Conservation (phyloP, 2,797 vertebrate species). For the Champsocephalus esox region DNA sequence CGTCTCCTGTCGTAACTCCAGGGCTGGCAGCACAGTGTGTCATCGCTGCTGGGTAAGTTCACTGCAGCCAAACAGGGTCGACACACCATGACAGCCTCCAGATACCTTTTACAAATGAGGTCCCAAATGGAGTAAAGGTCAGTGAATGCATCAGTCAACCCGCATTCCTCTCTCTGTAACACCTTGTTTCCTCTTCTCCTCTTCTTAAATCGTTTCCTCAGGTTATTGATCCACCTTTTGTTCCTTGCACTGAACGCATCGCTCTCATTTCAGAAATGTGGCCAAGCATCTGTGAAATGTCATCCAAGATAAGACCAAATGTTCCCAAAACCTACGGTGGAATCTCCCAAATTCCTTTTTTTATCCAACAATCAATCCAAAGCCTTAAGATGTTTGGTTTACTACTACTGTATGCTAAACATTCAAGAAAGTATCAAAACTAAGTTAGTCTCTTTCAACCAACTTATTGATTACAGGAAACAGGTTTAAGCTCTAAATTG, state of each 20-base stretch:
- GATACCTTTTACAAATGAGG: slow-evolving; percentile 48
- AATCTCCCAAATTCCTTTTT: not conserved
- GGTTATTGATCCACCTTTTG: slow-evolving; percentile 25
- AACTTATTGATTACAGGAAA: no score
- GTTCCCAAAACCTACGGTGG: not conserved
- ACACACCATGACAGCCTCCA: slow-evolving; percentile 39
- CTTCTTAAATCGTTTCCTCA: not conserved
- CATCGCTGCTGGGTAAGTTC: not conserved
- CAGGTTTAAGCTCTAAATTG: no score
- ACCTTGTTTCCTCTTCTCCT: not conserved
- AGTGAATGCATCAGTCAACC: slow-evolving; percentile 23
- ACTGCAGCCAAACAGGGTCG: not conserved
- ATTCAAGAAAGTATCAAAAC: no score
- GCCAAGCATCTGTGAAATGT: slow-evolving; percentile 2
- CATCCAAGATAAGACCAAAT: slow-evolving; percentile 27
- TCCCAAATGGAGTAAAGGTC: slow-evolving; percentile 44
- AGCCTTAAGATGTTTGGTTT: not conserved
- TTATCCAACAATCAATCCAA: not conserved
- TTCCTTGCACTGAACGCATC: not conserved
- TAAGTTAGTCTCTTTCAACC: no score
- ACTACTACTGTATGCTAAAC: no score
- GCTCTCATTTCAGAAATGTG: slow-evolving; percentile 3
- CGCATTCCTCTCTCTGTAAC: not conserved
- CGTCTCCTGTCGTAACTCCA: slow-evolving; percentile 7
- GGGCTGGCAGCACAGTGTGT: not conserved